A percentile compares a stretch with the other conserved stretches of the same genome.
Evolutionary conservation across 2,888 invertebrate genomes (phyloP).

Genomic region (Automeris io): DNA sequence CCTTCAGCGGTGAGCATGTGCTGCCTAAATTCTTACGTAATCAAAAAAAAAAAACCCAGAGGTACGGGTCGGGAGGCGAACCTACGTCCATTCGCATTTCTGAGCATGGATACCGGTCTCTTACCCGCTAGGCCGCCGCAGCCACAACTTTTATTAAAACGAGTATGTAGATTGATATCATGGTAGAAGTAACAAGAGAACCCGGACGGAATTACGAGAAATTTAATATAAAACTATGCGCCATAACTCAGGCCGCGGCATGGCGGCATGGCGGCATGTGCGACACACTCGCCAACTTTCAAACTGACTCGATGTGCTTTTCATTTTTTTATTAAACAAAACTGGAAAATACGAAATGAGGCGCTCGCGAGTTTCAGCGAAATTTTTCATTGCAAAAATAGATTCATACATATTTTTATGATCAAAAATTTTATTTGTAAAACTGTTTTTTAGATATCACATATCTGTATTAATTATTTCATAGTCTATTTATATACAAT

Average conservation of each 20-base stretch:
- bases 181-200: no score
- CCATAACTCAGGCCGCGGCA: constrained; percentile 28
- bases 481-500: no score
- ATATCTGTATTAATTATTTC: no score
- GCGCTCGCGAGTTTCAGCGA: background rate
- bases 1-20: no score
- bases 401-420: background rate
- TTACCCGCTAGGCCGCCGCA: no score
- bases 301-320: constrained; percentile 13
- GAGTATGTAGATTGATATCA: no score
- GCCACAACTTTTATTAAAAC: no score
- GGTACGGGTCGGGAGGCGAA: no score
- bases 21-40: no score
- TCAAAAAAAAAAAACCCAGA: no score
- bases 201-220: constrained; percentile 22
- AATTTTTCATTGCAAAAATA: background rate
- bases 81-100: no score
- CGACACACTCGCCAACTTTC: constrained; percentile 19
- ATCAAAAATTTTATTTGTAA: background rate
- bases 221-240: constrained; percentile 33
- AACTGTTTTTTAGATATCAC: background rate
- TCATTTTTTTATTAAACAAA: constrained; percentile 1
- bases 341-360: background rate
- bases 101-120: no score
- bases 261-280: constrained; percentile 26